Evolutionary conservation across 35 echinoderm and acorn worm species (phyloP), one percentile per base, ranked within the genome.

Genomic region (Heliocidaris tuberculata): DNA sequence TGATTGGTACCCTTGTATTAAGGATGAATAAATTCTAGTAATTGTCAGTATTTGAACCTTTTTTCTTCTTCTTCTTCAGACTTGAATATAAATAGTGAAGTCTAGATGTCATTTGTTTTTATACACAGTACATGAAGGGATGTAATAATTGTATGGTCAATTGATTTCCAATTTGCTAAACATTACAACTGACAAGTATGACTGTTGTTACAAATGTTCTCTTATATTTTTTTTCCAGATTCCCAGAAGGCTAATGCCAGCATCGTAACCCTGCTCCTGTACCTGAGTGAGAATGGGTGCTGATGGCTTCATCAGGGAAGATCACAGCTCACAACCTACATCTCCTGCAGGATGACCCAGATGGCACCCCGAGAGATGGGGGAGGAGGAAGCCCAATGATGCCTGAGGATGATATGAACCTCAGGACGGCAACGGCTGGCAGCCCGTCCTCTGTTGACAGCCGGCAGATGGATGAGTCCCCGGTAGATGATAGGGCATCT

Each of bases 291-390:
- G 65, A 78, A 78, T 78, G 65, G 91, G 13, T 27, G 16, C 91
- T 27, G 17, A 59, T 32, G 48, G 29, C 91, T 10, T 49, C 91
- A 90, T 94, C 96, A 29, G 98, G 98, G 48, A 94, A 91, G 86
- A 97, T 99, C 90, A 99, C 94, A 52, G 94, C 96, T 16, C 98
- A 97, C 85, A 99, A 97, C 93, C 78, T 94, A 2, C 95, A 97
- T 35, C 94, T 97, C 12, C 93, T 99, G 8, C 16, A 93, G 32
- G 95, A 98, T 93, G 60, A 94, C 48, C 60, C 92, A 0, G 95
- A 94, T 93, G 93, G 95, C 30, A 78, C 48, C 15, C 59, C 54
- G 27, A 86, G 59, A 31, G 88, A 29, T 86, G 59, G 32, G 50
- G 29, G 78, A 32, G 52, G 87, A 48, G 65, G 92, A 47, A 94